Evolutionary conservation across 2,797 vertebrate genomes (phyloP).

Genomic region (Pyrrhura leucotis): DNA sequence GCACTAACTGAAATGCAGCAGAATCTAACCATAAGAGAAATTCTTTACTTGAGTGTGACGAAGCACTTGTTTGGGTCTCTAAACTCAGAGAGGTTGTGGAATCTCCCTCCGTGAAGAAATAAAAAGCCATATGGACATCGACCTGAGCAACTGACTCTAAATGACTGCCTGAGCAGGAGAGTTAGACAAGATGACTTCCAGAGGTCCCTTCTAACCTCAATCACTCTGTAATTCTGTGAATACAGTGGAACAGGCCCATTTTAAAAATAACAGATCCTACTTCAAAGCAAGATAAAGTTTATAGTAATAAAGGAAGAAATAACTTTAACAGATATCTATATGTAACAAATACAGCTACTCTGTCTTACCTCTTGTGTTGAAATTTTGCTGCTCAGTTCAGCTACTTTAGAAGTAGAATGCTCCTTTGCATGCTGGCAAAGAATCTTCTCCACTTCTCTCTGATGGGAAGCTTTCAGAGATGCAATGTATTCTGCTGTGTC

Average conservation of each 20-base stretch:
- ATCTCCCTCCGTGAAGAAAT: not conserved
- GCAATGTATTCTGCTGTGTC: conserved; percentile 77
- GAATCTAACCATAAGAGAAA: not conserved
- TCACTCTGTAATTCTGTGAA: not conserved
- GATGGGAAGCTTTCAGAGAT: conserved; percentile 82
- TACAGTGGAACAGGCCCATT: not conserved
- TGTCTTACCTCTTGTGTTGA: conserved; percentile 84
- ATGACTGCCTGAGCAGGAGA: not conserved
- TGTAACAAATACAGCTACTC: not conserved
- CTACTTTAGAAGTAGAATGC: conserved; percentile 87
- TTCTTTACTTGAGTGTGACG: not conserved
- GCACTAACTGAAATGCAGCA: not conserved
- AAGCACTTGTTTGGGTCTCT: not conserved
- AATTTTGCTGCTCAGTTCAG: conserved; percentile 84
- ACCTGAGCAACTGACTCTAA: not conserved
- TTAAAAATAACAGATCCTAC: not conserved
- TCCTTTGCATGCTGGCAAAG: conserved; percentile 83
- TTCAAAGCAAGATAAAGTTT: not conserved
- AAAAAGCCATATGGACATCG: not conserved
- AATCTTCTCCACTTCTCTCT: conserved; percentile 82
- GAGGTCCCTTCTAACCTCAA: not conserved
- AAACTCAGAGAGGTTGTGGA: not conserved
- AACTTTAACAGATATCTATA: not conserved
- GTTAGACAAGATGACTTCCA: not conserved
- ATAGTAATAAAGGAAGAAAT: not conserved